Percentiles rank a stretch among this genome's conserved stretches.
phyloP scores from a whole-genome alignment of 2,888 invertebrate species.

The Iphiclides podalirius region DNA sequence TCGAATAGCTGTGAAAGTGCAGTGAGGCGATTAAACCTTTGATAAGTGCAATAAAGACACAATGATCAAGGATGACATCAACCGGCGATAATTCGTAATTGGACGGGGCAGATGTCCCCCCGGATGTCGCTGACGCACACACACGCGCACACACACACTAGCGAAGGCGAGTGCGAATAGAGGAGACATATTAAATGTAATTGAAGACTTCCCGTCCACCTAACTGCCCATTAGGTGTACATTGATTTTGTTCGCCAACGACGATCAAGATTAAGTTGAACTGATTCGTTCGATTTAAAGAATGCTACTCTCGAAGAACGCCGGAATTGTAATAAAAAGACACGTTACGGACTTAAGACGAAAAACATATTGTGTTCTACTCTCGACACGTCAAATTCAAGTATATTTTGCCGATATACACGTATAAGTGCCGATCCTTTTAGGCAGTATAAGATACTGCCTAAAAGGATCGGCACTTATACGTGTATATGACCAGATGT shows the following conservation, averaged over 20 bases:
- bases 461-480: too few relatives aligned
- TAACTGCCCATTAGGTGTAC: conserved; percentile 13
- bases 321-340: not conserved
- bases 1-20: conserved; percentile 16
- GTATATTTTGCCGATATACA: too few relatives aligned
- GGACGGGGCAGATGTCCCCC: conserved; percentile 58
- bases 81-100: conserved; percentile 45
- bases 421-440: too few relatives aligned
- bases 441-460: too few relatives aligned
- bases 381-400: too few relatives aligned
- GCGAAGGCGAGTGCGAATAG: conserved; percentile 61
- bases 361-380: too few relatives aligned
- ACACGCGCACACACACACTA: conserved; percentile 36
- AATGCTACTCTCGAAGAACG: not conserved
- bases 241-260: conserved; percentile 8
- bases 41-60: conserved; percentile 39
- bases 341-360: too few relatives aligned
- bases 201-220: conserved; percentile 71
- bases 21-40: conserved; percentile 28
- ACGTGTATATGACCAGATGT: too few relatives aligned
- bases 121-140: conserved; percentile 65
- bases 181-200: conserved; percentile 61
- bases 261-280: not conserved
- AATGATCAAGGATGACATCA: conserved; percentile 49
- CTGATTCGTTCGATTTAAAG: not conserved